Evolutionary conservation across 2,888 invertebrate genomes (phyloP).

Genomic region (Neoitamus cyanurus): DNA sequence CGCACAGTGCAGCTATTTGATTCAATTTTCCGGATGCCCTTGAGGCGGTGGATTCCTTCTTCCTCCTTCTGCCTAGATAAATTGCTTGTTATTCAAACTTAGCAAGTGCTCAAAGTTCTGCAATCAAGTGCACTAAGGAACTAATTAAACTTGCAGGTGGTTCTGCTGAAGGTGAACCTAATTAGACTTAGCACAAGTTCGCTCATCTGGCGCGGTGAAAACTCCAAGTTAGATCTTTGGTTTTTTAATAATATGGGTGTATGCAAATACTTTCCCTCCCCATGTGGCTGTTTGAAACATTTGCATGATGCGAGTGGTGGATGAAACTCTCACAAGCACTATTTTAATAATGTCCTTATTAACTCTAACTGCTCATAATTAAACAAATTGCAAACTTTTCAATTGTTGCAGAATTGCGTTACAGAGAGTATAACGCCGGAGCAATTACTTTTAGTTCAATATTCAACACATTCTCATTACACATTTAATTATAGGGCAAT

Average conservation of each 20-base stretch:
- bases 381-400: not conserved
- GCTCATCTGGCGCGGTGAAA: not conserved
- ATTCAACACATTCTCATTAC: too few relatives aligned
- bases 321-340: not conserved
- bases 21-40: not conserved
- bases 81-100: conserved; percentile 17
- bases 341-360: not conserved
- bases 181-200: not conserved
- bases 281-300: not conserved
- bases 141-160: conserved; percentile 33
- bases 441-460: too few relatives aligned
- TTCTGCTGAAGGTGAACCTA: not conserved
- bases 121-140: conserved; percentile 24
- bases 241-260: not conserved
- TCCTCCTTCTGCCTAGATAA: not conserved
- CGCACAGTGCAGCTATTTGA: not conserved
- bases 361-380: not conserved
- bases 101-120: conserved; percentile 11
- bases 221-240: not conserved
- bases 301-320: not conserved
- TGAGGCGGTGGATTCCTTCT: not conserved
- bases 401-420: not conserved
- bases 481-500: too few relatives aligned
- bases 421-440: too few relatives aligned
- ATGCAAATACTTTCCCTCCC: not conserved